These are phyloP conservation scores for Akabosia matsudoensis DNA, from an alignment of 1,140 invertebrate genomes.

Conservation along the genomic window DNA sequence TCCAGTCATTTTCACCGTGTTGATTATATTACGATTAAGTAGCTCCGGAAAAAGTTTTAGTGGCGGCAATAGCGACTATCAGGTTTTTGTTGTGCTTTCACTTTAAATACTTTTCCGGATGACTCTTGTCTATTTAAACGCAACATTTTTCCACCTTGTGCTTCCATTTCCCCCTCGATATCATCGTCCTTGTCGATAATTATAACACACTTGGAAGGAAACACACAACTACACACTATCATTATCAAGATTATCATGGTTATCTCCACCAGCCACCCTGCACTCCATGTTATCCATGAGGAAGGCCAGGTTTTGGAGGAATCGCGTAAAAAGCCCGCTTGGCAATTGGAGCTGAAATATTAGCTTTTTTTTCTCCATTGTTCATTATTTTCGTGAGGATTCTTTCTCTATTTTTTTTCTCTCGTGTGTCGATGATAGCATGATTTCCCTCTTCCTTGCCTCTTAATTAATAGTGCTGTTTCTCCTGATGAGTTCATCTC, in stretches of 20 bases:
- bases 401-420: not conserved
- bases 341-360: constrained; percentile 21
- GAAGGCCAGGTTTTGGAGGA: no score
- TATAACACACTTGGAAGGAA: no score
- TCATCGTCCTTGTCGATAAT: no score
- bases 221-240: no score
- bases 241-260: no score
- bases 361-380: constrained; percentile 26
- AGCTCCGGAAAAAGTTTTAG: not conserved
- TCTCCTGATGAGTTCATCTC: constrained; percentile 33
- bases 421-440: not conserved
- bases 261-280: no score
- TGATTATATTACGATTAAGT: not conserved
- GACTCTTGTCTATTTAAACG: no score
- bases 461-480: constrained; percentile 45
- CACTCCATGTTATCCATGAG: no score
- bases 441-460: constrained; percentile 22
- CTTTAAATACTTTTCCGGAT: not conserved
- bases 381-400: not conserved
- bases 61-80: not conserved
- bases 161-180: no score
- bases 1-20: not conserved
- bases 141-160: not conserved
- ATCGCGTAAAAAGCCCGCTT: constrained; percentile 16
- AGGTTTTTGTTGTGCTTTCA: not conserved